A percentile compares a stretch with the other conserved stretches of the same genome.
phyloP scores from a whole-genome alignment of 2,888 invertebrate species.

The Graphium colonna region DNA sequence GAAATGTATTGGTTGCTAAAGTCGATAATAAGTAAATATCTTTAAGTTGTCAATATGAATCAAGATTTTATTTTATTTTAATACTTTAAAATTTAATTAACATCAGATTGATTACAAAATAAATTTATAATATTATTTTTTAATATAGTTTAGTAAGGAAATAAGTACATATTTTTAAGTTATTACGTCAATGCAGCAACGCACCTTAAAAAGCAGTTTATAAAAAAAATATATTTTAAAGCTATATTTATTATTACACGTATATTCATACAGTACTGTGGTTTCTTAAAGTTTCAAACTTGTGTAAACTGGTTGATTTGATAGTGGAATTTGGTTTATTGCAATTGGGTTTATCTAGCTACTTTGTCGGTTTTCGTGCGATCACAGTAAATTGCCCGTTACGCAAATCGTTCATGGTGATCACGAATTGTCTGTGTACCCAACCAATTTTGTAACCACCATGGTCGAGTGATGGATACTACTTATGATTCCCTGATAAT shows the following conservation, averaged over 20 bases:
- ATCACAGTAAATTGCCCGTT: constrained; percentile 6
- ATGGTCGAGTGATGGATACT: constrained; percentile 6
- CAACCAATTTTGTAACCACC: constrained; percentile 4
- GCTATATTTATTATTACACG: too few relatives aligned
- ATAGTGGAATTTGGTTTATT: background rate
- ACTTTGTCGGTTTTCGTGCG: constrained; percentile 9
- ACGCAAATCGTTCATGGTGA: constrained; percentile 12
- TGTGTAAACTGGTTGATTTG: background rate
- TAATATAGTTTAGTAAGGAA: too few relatives aligned
- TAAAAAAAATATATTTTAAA: background rate
- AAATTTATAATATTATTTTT: too few relatives aligned
- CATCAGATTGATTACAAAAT: background rate
- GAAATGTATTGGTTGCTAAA: too few relatives aligned
- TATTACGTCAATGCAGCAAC: too few relatives aligned
- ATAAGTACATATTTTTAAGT: too few relatives aligned
- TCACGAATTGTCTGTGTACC: constrained; percentile 6
- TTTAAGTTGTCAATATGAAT: background rate
- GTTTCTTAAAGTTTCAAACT: too few relatives aligned
- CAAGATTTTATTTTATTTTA: too few relatives aligned
- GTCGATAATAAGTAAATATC: too few relatives aligned
- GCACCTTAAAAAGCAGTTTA: background rate
- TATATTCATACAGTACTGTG: too few relatives aligned
- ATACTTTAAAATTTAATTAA: background rate
- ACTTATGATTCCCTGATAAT: constrained; percentile 2
- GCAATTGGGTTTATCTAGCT: constrained; percentile 11